Conservation (phyloP, 1,140 invertebrate species). For the honey bee (Apis mellifera) region Amel_HAv3.1 CM009944.2:7501501-7502000, state of each 20-base stretch:
- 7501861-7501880: not conserved
- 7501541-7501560: not conserved
- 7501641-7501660: not conserved
- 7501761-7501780: not conserved
- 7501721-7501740: not conserved
- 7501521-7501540: not conserved
- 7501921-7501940: not conserved
- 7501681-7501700: slow-evolving; percentile 6
- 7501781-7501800: not conserved
- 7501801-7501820: not conserved
- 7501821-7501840: not conserved
- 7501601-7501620: not conserved
- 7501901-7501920: not conserved
- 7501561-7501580: not conserved
- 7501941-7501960: not conserved
- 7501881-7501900: not conserved
- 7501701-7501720: not conserved
- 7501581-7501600: not conserved
- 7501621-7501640: not conserved
- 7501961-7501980: no score
- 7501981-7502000: no score
- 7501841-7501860: not conserved
- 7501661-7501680: not conserved
- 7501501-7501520: not conserved
- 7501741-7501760: slow-evolving; percentile 12